Conservation (phyloP, 2,113 vertebrate species). For the Python bivittatus region DNA sequence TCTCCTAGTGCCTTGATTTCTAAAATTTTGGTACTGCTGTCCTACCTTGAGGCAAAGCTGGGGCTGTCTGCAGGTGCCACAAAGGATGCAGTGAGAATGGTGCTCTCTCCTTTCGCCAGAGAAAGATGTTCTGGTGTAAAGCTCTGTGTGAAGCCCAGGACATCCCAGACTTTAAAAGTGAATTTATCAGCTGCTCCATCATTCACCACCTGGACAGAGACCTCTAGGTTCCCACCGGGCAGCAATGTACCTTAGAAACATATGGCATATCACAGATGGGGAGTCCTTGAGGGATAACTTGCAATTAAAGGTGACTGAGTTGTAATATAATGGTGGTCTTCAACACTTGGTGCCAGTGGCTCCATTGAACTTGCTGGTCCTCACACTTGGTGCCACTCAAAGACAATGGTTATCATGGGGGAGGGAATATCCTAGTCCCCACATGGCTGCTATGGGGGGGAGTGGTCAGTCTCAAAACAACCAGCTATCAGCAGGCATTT, state of each 20-base stretch:
- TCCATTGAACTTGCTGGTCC: neutral
- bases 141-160: neutral
- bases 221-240: neutral
- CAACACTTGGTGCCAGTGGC: neutral
- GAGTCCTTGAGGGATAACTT: neutral
- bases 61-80: neutral
- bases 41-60: conserved; percentile 1
- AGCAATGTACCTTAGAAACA: neutral
- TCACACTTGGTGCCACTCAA: no score
- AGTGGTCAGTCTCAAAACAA: neutral
- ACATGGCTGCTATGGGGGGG: neutral
- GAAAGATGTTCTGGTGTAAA: neutral
- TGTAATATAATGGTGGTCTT: neutral
- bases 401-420: neutral
- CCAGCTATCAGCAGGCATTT: neutral
- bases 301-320: neutral
- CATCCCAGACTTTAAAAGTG: conserved; percentile 6
- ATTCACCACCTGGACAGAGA: conserved; percentile 13
- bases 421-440: neutral
- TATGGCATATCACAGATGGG: neutral
- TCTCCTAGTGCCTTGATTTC: neutral
- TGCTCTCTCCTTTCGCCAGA: neutral
- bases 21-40: neutral
- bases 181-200: neutral
- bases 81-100: neutral